Evolutionary conservation across 2,888 invertebrate species (phyloP), one percentile per base, ranked within the genome.

Genomic region (Phragmatobia fuliginosa): DNA sequence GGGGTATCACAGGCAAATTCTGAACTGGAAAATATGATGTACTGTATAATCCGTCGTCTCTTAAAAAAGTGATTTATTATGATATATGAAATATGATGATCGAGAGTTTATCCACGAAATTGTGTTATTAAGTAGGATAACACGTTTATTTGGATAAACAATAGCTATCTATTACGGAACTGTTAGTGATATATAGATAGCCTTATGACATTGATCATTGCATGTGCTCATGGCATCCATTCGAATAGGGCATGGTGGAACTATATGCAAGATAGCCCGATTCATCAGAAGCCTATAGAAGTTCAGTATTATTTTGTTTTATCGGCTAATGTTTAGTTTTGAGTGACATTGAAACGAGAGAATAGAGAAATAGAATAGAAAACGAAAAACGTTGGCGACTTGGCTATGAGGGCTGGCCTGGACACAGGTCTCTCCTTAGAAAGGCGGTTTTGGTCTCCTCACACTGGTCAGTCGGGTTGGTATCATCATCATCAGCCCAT

Each of bases 131-230:
- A 5, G 14, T 18, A 10, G 32, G 2, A 18, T 32, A 59, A 59
- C n/a, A n/a, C 8, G n/a, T 49, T 14, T 16, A 66, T 60, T 66
- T 33, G 49, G 60, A 66, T 66, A 66, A 66, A 32, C 18, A 41
- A 45, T 58, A 65, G n/a, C n/a, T 58, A 41, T 7, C 31, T 65
- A 33, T 59, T 66, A 66, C 36, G 66, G 38, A 41, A 66, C 60
- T 33, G 25, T 49, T 21, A 56, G 16, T 5, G 5, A 25, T 5
- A 56, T n/a, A 16, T 56, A 66, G 64, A 64, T 66, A 60, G 45
- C 66, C 66, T 66, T 18, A 18, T 60, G 66, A 66, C 66, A 66
- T 32, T 25, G 45, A 60, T 59, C 66, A 66, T 33, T 60, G 45
- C n/a, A 41, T 32, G 16, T 18, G 33, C 32, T 66, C 60, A 66